phyloP scores from a whole-genome alignment of 2,797 vertebrate species.

The Microctenopoma steveboyesi region DNA sequence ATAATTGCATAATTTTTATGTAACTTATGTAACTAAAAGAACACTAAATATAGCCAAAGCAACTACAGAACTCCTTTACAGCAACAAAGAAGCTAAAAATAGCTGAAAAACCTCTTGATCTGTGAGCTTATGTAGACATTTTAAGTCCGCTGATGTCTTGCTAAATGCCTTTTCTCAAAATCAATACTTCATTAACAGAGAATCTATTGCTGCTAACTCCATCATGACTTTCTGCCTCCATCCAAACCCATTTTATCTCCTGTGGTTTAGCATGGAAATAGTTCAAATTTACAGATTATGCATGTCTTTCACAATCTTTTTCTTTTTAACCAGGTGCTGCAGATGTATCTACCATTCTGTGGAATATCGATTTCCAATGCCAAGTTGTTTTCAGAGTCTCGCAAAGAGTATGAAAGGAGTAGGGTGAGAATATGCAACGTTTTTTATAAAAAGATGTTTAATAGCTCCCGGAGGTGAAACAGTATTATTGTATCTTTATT shows the following conservation, averaged over 20 bases:
- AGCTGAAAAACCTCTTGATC: conserved; percentile 28
- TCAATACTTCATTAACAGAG: conserved; percentile 67
- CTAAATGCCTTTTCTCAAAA: conserved; percentile 40
- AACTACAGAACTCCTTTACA: conserved; percentile 15
- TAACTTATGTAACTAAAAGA: background rate
- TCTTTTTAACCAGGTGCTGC: conserved; percentile 76
- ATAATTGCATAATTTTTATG: background rate
- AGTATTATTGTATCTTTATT: background rate
- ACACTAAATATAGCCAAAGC: conserved; percentile 9
- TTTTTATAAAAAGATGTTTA: conserved; percentile 17
- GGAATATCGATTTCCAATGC: conserved; percentile 84
- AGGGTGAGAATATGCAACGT: conserved; percentile 67
- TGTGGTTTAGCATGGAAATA: conserved; percentile 29
- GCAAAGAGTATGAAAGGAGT: conserved; percentile 85
- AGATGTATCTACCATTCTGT: conserved; percentile 85
- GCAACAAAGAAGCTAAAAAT: conserved; percentile 25
- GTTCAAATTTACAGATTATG: conserved; percentile 6
- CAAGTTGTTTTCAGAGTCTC: conserved; percentile 85
- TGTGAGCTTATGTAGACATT: conserved; percentile 12
- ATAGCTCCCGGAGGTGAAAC: background rate
- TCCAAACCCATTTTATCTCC: background rate
- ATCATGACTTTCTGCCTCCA: conserved; percentile 11
- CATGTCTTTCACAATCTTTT: conserved; percentile 14
- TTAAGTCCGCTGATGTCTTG: conserved; percentile 22
- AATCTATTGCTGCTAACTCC: conserved; percentile 27